Evolutionary conservation across 2,888 invertebrate genomes (phyloP).

Genomic region (Punctoribates punctum): DNA sequence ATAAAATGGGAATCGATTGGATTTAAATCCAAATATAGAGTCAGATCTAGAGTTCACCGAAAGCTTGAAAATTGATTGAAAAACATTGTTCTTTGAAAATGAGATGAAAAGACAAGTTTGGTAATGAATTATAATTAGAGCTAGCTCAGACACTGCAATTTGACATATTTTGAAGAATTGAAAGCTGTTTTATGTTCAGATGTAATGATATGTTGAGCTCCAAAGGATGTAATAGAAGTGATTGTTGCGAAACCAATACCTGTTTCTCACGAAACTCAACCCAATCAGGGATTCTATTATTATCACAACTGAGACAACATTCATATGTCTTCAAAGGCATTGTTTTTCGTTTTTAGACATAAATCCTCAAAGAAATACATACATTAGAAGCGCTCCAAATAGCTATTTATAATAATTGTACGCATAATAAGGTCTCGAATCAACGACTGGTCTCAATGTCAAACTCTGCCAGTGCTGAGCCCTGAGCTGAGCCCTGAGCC

Average conservation of each 20-base stretch:
- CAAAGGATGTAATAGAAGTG: not conserved
- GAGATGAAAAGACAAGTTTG: not conserved
- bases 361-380: not conserved
- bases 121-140: too few species aligned
- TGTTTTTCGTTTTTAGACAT: not conserved
- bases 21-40: constrained; percentile 12
- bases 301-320: not conserved
- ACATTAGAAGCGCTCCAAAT: not conserved
- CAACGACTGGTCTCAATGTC: not conserved
- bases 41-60: not conserved
- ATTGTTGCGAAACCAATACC: constrained; percentile 15
- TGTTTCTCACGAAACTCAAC: constrained; percentile 24
- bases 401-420: not conserved
- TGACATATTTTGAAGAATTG: not conserved
- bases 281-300: not conserved
- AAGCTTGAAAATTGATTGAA: not conserved
- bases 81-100: not conserved
- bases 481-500: constrained; percentile 10
- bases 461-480: not conserved
- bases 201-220: not conserved
- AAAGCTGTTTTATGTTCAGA: not conserved
- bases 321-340: not conserved
- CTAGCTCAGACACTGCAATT: not conserved
- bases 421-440: constrained; percentile 36
- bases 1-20: constrained; percentile 12